Evolutionary conservation across 2,888 invertebrate species (phyloP).

Genomic region (Macrosiphum euphorbiae): DNA sequence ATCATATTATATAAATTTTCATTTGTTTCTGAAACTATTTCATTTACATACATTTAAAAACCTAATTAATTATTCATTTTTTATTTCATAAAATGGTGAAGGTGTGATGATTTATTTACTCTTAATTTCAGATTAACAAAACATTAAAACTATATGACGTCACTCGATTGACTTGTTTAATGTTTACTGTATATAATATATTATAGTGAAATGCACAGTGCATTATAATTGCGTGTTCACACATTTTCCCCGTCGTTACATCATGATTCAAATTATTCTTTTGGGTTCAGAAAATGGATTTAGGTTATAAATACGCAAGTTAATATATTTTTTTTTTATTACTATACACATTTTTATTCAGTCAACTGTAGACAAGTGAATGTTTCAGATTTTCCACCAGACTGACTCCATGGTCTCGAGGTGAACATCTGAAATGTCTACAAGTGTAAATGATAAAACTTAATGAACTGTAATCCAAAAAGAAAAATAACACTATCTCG

Average conservation of each 20-base stretch:
- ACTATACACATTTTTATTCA: slow-evolving; percentile 40
- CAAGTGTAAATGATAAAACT: slow-evolving; percentile 44
- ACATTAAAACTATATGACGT: not conserved
- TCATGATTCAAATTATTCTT: slow-evolving; percentile 33
- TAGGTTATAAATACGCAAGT: not conserved
- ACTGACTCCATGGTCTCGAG: not conserved
- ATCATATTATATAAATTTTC: not conserved
- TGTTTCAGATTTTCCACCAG: slow-evolving; percentile 47
- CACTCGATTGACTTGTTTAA: not conserved
- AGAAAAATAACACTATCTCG: not conserved
- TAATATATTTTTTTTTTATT: not conserved
- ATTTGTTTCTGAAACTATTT: not conserved
- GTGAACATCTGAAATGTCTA: slow-evolving; percentile 21
- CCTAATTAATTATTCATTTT: not conserved
- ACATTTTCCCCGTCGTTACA: slow-evolving; percentile 20
- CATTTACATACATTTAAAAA: not conserved
- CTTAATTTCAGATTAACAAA: not conserved
- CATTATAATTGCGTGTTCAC: slow-evolving; percentile 26
- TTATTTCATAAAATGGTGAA: not conserved
- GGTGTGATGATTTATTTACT: not conserved
- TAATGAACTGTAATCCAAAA: slow-evolving; percentile 34
- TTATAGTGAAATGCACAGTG: not conserved
- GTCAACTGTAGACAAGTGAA: slow-evolving; percentile 34
- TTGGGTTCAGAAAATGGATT: not conserved
- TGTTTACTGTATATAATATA: not conserved